Conservation (phyloP, 2,113 vertebrate species). For the Perca flavescens region DNA sequence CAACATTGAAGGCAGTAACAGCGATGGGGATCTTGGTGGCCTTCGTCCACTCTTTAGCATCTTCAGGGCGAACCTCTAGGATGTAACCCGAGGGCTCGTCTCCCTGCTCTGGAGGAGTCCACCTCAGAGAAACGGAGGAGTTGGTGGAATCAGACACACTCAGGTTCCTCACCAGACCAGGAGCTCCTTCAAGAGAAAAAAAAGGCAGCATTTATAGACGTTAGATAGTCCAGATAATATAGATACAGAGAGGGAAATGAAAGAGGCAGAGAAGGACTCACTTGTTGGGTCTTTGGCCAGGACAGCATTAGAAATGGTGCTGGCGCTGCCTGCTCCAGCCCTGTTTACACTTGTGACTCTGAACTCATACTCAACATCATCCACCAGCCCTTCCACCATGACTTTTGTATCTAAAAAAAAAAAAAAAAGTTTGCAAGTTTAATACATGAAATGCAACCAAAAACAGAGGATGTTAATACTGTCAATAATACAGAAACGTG, state of each 20-base stretch:
- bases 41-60: conserved; percentile 80
- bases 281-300: conserved; percentile 77
- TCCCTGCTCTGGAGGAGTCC: conserved; percentile 67
- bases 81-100: conserved; percentile 76
- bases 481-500: neutral
- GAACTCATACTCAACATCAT: conserved; percentile 82
- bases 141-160: conserved; percentile 76
- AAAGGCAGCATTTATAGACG: neutral
- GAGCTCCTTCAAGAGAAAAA: conserved; percentile 68
- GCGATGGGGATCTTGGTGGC: conserved; percentile 75
- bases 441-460: neutral
- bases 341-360: conserved; percentile 73
- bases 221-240: neutral
- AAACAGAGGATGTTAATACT: neutral
- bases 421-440: neutral
- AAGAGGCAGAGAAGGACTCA: conserved; percentile 34
- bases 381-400: conserved; percentile 72
- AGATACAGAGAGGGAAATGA: neutral
- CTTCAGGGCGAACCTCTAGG: conserved; percentile 73
- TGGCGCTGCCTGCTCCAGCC: conserved; percentile 70
- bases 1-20: conserved; percentile 71
- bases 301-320: conserved; percentile 67
- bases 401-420: conserved; percentile 70
- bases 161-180: conserved; percentile 76
- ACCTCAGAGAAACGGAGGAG: conserved; percentile 80